phyloP scores from a whole-genome alignment of 92 coral and sea anemone genomes.

The Siderastrea siderea region DNA sequence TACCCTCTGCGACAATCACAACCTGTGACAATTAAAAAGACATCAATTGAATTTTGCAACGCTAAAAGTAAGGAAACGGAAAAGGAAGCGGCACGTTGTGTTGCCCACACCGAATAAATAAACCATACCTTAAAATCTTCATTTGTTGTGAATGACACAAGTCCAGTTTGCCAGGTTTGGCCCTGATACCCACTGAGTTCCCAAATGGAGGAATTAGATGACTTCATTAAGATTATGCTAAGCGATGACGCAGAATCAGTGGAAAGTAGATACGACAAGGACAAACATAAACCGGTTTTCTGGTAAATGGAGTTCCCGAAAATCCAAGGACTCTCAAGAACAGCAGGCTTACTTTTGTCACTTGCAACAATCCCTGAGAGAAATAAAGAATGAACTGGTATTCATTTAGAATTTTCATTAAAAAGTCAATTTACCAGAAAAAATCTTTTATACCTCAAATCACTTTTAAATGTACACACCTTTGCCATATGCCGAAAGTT shows the following conservation, averaged over 20 bases:
- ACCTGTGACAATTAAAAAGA: not conserved
- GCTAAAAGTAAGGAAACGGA: no score
- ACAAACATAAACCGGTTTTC: conserved; percentile 66
- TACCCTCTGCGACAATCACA: conserved; percentile 8
- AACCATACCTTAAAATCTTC: no score
- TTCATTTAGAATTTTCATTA: not conserved
- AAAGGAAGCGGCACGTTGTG: no score
- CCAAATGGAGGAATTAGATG: conserved; percentile 67
- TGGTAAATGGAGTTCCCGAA: conserved; percentile 22
- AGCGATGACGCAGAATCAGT: conserved; percentile 57
- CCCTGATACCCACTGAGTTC: conserved; percentile 75
- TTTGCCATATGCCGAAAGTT: not conserved
- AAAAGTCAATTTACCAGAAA: no score
- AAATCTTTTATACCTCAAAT: no score
- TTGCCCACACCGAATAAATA: no score
- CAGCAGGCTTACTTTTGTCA: not conserved
- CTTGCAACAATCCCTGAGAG: conserved; percentile 6
- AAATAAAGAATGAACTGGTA: no score
- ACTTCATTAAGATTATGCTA: conserved; percentile 39
- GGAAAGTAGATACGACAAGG: conserved; percentile 71
- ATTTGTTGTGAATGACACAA: no score
- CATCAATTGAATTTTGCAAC: no score
- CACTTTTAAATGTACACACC: conserved; percentile 9
- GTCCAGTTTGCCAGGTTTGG: conserved; percentile 66
- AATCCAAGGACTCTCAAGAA: conserved; percentile 74